phyloP scores from a whole-genome alignment of 2,888 invertebrate species.

The Dryococelus australis region DNA sequence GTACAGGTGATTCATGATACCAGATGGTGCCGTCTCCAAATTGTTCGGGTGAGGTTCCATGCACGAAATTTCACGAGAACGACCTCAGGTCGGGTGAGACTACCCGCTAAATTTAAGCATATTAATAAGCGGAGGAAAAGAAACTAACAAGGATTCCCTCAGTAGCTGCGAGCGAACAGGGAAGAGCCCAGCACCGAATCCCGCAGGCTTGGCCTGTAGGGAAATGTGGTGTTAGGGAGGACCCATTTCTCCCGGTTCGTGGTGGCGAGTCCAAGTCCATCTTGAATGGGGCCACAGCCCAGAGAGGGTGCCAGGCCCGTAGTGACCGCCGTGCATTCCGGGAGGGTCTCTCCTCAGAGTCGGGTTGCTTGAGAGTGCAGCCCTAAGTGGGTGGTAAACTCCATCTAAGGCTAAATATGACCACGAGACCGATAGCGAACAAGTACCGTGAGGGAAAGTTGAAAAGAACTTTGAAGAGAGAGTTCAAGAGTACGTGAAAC shows the following conservation, averaged over 20 bases:
- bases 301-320: constrained; percentile 22
- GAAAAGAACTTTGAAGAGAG: constrained; percentile 74
- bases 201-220: constrained; percentile 4
- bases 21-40: no score
- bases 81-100: no score
- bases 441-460: constrained; percentile 76
- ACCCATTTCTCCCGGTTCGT: constrained; percentile 32
- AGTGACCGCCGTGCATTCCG: not conserved
- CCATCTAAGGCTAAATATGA: constrained; percentile 67
- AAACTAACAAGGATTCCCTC: no score
- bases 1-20: no score
- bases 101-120: no score
- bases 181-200: no score
- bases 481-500: constrained; percentile 64
- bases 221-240: constrained; percentile 26
- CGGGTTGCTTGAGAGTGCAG: constrained; percentile 70
- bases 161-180: no score
- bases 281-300: constrained; percentile 27
- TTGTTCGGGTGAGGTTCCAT: no score
- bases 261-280: constrained; percentile 60
- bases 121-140: no score
- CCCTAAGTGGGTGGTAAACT: constrained; percentile 69
- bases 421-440: constrained; percentile 71
- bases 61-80: no score
- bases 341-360: constrained; percentile 58